Evolutionary conservation across 2,888 invertebrate species (phyloP).

Genomic region (Nezara viridula): DNA sequence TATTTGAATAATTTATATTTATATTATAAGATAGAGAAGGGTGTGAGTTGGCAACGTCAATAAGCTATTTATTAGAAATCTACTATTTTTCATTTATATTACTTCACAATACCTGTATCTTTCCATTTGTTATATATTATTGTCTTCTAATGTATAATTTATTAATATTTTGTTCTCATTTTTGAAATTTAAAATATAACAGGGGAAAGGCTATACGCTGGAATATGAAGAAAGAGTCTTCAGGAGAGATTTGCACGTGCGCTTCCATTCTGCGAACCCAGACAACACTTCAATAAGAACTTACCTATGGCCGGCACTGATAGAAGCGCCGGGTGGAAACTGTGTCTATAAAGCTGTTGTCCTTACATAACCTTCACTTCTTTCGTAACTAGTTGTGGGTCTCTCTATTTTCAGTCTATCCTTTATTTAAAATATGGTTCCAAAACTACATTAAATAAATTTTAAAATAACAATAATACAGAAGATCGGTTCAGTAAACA

Average conservation of each 20-base stretch:
- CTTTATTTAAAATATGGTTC: constrained; percentile 52
- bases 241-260: constrained; percentile 82
- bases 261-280: constrained; percentile 83
- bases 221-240: constrained; percentile 74
- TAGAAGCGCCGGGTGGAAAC: constrained; percentile 77
- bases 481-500: background rate
- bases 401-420: constrained; percentile 60
- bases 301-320: constrained; percentile 89
- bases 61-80: background rate
- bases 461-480: background rate
- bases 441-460: constrained; percentile 39
- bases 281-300: constrained; percentile 82
- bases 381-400: constrained; percentile 63
- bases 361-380: constrained; percentile 75
- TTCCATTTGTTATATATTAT: background rate
- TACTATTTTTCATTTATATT: background rate
- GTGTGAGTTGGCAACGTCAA: background rate
- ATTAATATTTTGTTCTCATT: constrained; percentile 29
- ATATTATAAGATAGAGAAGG: background rate
- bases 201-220: constrained; percentile 70
- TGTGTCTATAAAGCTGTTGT: constrained; percentile 90
- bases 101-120: background rate
- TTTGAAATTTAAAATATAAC: constrained; percentile 64
- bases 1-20: background rate
- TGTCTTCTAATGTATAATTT: background rate